Evolutionary conservation across 2,113 vertebrate species (phyloP).

Genomic region (Collichthys lucidus): DNA sequence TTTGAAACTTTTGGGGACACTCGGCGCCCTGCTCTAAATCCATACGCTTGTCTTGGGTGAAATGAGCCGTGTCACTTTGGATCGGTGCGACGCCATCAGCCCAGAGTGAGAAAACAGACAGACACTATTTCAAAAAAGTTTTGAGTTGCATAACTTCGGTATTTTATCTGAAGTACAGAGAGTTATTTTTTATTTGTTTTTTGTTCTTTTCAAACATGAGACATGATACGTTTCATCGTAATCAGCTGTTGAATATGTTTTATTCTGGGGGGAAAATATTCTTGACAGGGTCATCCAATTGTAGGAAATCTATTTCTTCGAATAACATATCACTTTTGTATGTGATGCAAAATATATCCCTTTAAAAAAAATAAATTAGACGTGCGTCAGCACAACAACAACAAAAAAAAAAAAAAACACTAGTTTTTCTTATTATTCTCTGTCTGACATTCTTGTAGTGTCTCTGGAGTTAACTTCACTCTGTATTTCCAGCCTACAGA

Average conservation of each 20-base stretch:
- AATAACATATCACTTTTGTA: not conserved
- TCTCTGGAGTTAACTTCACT: constrained; percentile 21
- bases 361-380: not conserved
- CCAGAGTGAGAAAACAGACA: constrained; percentile 10
- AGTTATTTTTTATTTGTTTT: not conserved
- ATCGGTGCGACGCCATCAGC: constrained; percentile 13
- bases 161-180: not conserved
- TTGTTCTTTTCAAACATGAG: not conserved
- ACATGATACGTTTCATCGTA: not conserved
- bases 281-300: not conserved
- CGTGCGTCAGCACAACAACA: not conserved
- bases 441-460: constrained; percentile 37
- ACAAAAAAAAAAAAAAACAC: not conserved
- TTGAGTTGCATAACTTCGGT: constrained; percentile 12
- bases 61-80: constrained; percentile 48
- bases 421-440: constrained; percentile 2
- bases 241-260: not conserved
- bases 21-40: constrained; percentile 38
- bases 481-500: constrained; percentile 42
- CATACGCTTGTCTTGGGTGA: constrained; percentile 44
- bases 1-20: constrained; percentile 51
- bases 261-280: not conserved
- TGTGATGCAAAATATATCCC: not conserved
- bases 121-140: constrained; percentile 30
- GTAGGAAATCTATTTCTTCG: not conserved